A percentile compares a stretch with the other conserved stretches of the same genome.
Conservation (phyloP, 2,797 vertebrate species). For the Megalops cyprinoides region DNA sequence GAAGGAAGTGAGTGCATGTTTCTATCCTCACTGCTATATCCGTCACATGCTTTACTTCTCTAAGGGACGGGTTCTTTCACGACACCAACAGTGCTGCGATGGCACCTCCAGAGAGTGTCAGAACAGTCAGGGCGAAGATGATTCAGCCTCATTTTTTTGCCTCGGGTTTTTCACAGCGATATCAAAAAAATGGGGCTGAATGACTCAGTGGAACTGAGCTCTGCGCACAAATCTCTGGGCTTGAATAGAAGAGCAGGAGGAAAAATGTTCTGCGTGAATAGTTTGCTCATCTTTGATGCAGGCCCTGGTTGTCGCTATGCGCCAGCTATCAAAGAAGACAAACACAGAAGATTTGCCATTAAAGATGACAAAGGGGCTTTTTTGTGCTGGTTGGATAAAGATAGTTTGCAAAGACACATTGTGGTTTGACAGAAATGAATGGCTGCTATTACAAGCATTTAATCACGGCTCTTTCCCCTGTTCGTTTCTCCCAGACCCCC, state of each 20-base stretch:
- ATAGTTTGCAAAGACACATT: conserved; percentile 56
- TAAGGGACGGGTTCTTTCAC: too few species aligned
- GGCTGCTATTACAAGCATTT: conserved; percentile 80
- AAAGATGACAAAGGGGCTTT: not conserved
- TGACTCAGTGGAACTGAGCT: not conserved
- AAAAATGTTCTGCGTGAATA: not conserved
- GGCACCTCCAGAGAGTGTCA: too few species aligned
- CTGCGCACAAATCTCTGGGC: not conserved
- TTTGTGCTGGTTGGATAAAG: conserved; percentile 19
- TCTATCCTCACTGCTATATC: not conserved
- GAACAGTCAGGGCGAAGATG: not conserved
- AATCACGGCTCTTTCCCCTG: conserved; percentile 74
- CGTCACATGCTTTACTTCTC: not conserved
- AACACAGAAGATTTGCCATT: not conserved
- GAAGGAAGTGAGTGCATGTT: not conserved
- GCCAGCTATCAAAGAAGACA: not conserved
- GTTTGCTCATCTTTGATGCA: not conserved
- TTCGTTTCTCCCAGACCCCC: conserved; percentile 66
- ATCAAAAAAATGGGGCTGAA: not conserved
- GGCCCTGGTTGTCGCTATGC: too few species aligned
- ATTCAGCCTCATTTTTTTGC: not conserved
- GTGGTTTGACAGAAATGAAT: conserved; percentile 69
- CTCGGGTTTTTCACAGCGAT: not conserved
- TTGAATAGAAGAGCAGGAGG: not conserved
- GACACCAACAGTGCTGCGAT: too few species aligned